Conservation (phyloP, 2,797 vertebrate species). For the Ctenosaura bakeri region DNA sequence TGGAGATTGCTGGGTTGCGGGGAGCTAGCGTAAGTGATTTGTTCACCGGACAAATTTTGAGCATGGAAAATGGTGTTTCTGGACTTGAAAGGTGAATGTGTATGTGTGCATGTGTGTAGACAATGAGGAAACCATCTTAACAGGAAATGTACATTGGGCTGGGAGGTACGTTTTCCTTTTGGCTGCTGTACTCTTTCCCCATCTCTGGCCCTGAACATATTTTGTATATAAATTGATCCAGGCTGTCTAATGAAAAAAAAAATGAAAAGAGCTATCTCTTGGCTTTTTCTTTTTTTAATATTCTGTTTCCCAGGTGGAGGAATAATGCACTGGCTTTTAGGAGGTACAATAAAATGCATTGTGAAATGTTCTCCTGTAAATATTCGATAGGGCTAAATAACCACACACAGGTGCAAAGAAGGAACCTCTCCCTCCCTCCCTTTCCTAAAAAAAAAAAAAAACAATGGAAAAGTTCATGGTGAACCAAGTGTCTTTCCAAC, state of each 20-base stretch:
- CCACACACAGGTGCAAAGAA: background rate
- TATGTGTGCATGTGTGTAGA: background rate
- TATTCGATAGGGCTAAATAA: background rate
- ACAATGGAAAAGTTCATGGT: background rate
- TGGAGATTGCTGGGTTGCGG: background rate
- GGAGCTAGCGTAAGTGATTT: background rate
- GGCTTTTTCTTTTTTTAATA: background rate
- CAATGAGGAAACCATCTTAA: background rate
- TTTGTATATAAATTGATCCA: constrained; percentile 29
- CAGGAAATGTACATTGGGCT: background rate
- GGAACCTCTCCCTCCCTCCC: background rate
- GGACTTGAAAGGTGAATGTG: background rate
- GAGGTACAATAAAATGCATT: background rate
- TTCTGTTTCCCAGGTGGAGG: constrained; percentile 39
- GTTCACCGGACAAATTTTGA: too few relatives aligned
- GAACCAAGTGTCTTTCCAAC: background rate
- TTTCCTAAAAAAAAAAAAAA: background rate
- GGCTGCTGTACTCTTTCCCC: background rate
- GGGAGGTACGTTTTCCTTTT: background rate
- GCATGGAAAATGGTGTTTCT: background rate
- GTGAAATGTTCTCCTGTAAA: constrained; percentile 7
- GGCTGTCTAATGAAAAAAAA: background rate
- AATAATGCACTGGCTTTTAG: constrained; percentile 24
- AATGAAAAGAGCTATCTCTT: background rate
- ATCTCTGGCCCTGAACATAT: fast-evolving